Percentiles rank a stretch among this genome's conserved stretches.
phyloP scores from a whole-genome alignment of 2,797 vertebrate genomes.

The Anguilla obscura region DNA sequence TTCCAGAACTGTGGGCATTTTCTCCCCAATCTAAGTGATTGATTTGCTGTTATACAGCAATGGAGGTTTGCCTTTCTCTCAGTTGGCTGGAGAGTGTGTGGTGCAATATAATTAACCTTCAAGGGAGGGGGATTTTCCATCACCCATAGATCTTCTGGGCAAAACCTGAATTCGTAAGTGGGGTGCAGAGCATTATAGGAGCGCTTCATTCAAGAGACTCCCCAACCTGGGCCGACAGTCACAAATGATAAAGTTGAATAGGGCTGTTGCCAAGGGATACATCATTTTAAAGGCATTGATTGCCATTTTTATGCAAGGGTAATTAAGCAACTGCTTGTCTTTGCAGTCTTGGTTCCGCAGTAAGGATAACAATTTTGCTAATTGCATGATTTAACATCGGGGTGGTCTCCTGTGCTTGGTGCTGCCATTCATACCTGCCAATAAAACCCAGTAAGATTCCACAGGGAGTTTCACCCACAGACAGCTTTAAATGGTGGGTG shows the following conservation, averaged over 20 bases:
- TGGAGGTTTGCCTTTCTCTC: slow-evolving; percentile 64
- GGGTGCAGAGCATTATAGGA: slow-evolving; percentile 50
- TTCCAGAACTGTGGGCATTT: slow-evolving; percentile 61
- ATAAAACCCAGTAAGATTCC: slow-evolving; percentile 71
- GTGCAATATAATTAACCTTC: slow-evolving; percentile 67
- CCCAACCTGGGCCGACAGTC: not conserved
- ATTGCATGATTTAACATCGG: slow-evolving; percentile 43
- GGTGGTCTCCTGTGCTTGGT: slow-evolving; percentile 35
- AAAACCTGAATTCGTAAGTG: slow-evolving; percentile 46
- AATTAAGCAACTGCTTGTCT: slow-evolving; percentile 71
- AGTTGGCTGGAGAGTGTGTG: slow-evolving; percentile 48
- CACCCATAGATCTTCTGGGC: slow-evolving; percentile 53
- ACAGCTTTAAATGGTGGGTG: slow-evolving; percentile 65
- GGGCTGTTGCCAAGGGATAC: slow-evolving; percentile 62
- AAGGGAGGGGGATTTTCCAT: slow-evolving; percentile 62
- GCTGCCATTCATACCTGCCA: slow-evolving; percentile 55
- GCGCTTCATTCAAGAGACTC: slow-evolving; percentile 49
- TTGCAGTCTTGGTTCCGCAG: slow-evolving; percentile 47
- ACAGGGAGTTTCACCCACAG: slow-evolving; percentile 36
- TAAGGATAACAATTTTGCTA: slow-evolving; percentile 40
- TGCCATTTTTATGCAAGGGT: slow-evolving; percentile 68
- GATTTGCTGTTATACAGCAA: slow-evolving; percentile 23
- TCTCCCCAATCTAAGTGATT: slow-evolving; percentile 42
- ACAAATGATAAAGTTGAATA: slow-evolving; percentile 27
- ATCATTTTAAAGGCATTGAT: slow-evolving; percentile 68